phyloP scores from a whole-genome alignment of 2,888 invertebrate genomes.

The Ctena decussata region DNA sequence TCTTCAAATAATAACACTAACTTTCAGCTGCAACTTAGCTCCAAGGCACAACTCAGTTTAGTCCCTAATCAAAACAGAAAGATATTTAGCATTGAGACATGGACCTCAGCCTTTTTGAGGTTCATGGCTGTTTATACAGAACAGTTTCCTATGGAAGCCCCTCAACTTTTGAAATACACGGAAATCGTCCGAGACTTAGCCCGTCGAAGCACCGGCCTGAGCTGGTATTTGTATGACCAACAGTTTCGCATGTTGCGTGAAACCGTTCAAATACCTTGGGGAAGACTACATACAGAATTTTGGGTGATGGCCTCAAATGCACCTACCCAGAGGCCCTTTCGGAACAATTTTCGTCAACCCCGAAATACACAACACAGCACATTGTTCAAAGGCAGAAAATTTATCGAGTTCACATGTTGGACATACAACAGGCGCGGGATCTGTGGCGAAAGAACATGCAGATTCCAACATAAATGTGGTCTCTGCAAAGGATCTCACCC shows the following conservation, averaged over 20 bases:
- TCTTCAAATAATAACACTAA: neutral
- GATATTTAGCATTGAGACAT: slow-evolving; percentile 1
- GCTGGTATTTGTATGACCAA: neutral
- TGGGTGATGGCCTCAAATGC: slow-evolving; percentile 13
- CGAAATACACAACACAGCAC: neutral
- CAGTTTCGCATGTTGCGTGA: slow-evolving; percentile 13
- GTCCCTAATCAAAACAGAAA: neutral
- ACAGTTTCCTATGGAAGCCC: slow-evolving; percentile 5
- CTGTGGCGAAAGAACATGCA: neutral
- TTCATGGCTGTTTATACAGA: slow-evolving; percentile 14
- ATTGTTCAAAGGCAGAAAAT: neutral
- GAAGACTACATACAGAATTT: slow-evolving; percentile 2
- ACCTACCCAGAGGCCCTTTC: slow-evolving; percentile 1
- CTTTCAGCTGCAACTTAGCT: neutral
- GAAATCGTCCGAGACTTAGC: slow-evolving; percentile 16
- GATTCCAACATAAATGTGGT: slow-evolving; percentile 16
- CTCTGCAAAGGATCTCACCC: slow-evolving; percentile 12
- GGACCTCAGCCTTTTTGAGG: slow-evolving; percentile 23
- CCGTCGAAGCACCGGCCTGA: neutral
- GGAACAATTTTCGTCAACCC: neutral
- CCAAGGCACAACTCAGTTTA: neutral
- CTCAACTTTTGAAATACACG: slow-evolving; percentile 3
- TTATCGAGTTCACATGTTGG: slow-evolving; percentile 10
- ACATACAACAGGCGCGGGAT: slow-evolving; percentile 4
- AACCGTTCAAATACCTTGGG: neutral